Evolutionary conservation across 2,113 vertebrate genomes (phyloP).

Genomic region (Tichodroma muraria): DNA sequence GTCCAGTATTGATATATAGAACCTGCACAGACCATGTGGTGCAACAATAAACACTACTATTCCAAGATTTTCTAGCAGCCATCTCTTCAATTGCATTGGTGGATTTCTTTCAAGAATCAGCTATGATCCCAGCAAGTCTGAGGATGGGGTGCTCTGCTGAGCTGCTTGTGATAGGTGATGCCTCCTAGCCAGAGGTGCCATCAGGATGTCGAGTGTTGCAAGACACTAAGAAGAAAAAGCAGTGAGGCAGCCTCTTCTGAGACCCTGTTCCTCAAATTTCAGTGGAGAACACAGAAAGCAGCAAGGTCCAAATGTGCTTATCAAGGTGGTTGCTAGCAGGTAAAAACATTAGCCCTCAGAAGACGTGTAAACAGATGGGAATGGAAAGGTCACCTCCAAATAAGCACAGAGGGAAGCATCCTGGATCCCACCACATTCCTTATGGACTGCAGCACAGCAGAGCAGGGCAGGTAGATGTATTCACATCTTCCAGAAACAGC

Average conservation of each 20-base stretch:
- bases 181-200: neutral
- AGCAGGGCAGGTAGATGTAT: slow-evolving; percentile 16
- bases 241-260: neutral
- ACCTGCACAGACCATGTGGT: neutral
- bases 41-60: neutral
- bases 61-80: neutral
- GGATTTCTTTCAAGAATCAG: neutral
- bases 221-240: neutral
- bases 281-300: neutral
- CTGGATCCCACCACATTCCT: neutral
- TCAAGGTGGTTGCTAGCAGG: neutral
- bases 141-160: neutral
- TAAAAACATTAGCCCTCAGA: neutral
- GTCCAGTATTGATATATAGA: neutral
- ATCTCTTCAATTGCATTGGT: neutral
- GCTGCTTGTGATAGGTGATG: neutral
- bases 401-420: neutral
- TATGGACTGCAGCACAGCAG: neutral
- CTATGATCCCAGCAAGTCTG: neutral
- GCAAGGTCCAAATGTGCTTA: neutral
- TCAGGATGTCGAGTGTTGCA: neutral
- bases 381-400: slow-evolving; percentile 5
- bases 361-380: neutral
- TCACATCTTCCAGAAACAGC: slow-evolving; percentile 18
- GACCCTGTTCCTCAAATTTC: neutral